Conservation (phyloP, 2,888 invertebrate species). For the Lysandra coridon region DNA sequence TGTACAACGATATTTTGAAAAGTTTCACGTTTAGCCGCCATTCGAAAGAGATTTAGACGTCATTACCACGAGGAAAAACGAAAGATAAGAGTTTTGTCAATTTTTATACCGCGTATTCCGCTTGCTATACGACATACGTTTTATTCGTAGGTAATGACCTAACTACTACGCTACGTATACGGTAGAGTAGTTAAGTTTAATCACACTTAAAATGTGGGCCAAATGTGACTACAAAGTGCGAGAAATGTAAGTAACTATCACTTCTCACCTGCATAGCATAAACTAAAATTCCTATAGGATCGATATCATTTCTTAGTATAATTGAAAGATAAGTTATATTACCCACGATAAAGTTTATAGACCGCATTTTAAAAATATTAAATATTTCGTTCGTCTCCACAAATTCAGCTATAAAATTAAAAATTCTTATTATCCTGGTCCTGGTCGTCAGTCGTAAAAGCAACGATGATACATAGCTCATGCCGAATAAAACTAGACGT, state of each 20-base stretch:
- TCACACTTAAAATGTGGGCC: no score
- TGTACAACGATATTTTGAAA: constrained; percentile 24
- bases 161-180: no score
- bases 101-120: not conserved
- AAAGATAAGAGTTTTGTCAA: not conserved
- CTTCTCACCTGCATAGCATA: no score
- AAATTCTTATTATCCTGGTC: constrained; percentile 71
- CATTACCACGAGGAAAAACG: not conserved
- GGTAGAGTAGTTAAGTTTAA: no score
- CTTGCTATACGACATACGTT: not conserved
- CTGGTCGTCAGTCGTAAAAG: constrained; percentile 65
- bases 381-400: not conserved
- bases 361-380: not conserved
- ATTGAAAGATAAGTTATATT: not conserved
- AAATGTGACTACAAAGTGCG: no score
- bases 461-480: constrained; percentile 35
- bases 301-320: no score
- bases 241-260: no score
- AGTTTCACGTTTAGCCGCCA: constrained; percentile 11
- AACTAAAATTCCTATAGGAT: no score
- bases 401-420: constrained; percentile 63
- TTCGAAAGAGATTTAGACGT: constrained; percentile 20
- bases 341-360: not conserved
- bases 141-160: no score
- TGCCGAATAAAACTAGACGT: constrained; percentile 12